Percentiles rank a stretch among this genome's conserved stretches.
Evolutionary conservation across 2,113 vertebrate species (phyloP).

Genomic region (Scomber scombrus): DNA sequence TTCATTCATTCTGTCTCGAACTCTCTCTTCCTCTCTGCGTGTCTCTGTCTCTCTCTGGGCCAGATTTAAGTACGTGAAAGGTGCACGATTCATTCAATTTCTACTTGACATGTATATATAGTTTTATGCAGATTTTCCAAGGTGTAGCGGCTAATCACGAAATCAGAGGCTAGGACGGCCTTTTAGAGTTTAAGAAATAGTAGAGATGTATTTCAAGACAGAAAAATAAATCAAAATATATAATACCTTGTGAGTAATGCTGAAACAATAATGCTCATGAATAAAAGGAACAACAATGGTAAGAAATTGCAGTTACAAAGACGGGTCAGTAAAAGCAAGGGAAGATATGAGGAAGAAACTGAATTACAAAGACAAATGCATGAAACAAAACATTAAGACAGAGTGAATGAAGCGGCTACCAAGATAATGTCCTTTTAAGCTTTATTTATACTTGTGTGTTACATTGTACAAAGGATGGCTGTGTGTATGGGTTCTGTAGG

Average conservation of each 20-base stretch:
- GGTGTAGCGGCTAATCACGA: slow-evolving; percentile 18
- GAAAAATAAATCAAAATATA: neutral
- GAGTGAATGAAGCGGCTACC: no score
- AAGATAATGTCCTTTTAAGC: no score
- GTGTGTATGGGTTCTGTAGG: no score
- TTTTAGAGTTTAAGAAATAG: neutral
- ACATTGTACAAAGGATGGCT: no score
- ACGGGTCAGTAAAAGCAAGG: neutral
- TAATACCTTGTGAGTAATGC: neutral
- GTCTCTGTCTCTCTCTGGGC: slow-evolving; percentile 27
- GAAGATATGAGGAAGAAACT: neutral
- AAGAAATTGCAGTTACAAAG: neutral
- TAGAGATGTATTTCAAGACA: neutral
- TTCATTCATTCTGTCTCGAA: slow-evolving; percentile 44
- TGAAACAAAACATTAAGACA: no score
- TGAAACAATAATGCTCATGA: neutral
- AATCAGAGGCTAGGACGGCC: neutral
- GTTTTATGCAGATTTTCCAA: slow-evolving; percentile 6
- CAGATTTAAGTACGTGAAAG: slow-evolving; percentile 49
- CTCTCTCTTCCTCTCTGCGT: slow-evolving; percentile 31
- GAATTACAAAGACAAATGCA: neutral
- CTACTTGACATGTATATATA: neutral
- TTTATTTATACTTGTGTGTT: no score
- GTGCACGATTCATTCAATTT: slow-evolving; percentile 51
- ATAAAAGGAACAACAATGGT: neutral